These are phyloP conservation scores for Irena cyanogastra DNA, from an alignment of 2,113 vertebrate species.

Conservation along the genomic window DNA sequence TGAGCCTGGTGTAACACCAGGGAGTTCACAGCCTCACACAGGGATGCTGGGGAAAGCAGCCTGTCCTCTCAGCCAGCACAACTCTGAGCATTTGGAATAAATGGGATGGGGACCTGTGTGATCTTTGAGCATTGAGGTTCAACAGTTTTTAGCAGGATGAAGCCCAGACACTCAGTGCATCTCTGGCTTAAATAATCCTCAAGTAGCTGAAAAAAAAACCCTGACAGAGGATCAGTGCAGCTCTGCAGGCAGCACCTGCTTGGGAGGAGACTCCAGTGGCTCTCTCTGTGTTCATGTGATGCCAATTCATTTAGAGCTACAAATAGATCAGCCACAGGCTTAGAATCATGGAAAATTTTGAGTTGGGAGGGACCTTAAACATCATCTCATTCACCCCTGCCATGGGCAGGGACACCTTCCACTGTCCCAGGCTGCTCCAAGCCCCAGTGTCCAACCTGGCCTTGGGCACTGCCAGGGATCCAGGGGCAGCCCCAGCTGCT, in stretches of 20 bases:
- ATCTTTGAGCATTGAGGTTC: background rate
- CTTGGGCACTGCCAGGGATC: background rate
- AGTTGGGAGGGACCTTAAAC: accelerated
- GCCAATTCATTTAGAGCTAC: background rate
- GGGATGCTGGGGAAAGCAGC: background rate
- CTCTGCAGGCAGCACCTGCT: background rate
- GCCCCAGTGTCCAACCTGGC: background rate
- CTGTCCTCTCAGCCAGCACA: background rate
- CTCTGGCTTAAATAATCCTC: background rate
- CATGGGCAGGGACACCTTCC: background rate
- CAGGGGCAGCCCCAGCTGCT: background rate
- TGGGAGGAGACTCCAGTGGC: background rate
- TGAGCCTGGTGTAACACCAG: background rate
- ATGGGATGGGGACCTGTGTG: background rate
- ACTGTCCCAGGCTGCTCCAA: background rate
- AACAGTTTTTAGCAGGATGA: background rate
- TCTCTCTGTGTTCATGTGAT: background rate
- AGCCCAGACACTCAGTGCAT: background rate
- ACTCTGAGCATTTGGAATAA: background rate
- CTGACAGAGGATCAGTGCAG: background rate
- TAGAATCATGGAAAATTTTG: background rate
- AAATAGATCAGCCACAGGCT: background rate
- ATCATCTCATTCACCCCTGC: accelerated
- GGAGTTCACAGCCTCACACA: background rate
- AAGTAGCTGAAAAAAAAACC: background rate